phyloP scores from a whole-genome alignment of 1,140 invertebrate genomes.

The Hypothenemus hampei region DNA sequence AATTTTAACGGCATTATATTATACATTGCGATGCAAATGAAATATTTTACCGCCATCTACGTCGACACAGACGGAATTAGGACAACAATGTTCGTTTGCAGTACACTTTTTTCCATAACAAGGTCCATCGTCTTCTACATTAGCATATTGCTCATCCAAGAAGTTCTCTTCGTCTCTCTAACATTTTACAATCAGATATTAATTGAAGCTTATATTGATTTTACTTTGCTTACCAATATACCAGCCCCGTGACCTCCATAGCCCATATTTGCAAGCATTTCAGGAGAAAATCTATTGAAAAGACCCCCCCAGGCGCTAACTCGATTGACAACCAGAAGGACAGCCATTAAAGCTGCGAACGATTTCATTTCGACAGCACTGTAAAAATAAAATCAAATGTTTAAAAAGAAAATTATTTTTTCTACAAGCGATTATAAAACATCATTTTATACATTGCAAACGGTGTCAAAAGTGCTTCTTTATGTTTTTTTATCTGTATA shows the following conservation, averaged over 20 bases:
- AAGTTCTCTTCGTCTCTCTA: slow-evolving; percentile 41
- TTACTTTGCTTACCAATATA: slow-evolving; percentile 34
- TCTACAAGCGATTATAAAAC: no score
- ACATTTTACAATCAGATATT: slow-evolving; percentile 13
- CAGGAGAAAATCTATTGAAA: slow-evolving; percentile 79
- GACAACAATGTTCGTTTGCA: slow-evolving; percentile 72
- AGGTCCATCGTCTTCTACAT: slow-evolving; percentile 51
- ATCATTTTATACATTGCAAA: no score
- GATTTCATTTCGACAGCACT: slow-evolving; percentile 31
- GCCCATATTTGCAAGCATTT: slow-evolving; percentile 74
- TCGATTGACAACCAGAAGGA: slow-evolving; percentile 33
- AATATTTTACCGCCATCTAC: slow-evolving; percentile 63
- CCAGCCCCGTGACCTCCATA: slow-evolving; percentile 62
- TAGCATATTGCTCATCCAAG: slow-evolving; percentile 41
- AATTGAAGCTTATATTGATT: background rate
- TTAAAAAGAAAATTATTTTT: background rate
- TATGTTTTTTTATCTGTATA: no score
- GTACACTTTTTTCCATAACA: slow-evolving; percentile 63
- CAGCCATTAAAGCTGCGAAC: slow-evolving; percentile 29
- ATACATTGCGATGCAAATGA: no score
- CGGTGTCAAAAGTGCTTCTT: no score
- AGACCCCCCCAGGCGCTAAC: slow-evolving; percentile 70
- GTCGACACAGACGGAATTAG: slow-evolving; percentile 66
- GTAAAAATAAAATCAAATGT: no score
- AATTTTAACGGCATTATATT: no score